phyloP scores from a whole-genome alignment of 1,140 invertebrate species.

The Ceratoteleas bidentatus region DNA sequence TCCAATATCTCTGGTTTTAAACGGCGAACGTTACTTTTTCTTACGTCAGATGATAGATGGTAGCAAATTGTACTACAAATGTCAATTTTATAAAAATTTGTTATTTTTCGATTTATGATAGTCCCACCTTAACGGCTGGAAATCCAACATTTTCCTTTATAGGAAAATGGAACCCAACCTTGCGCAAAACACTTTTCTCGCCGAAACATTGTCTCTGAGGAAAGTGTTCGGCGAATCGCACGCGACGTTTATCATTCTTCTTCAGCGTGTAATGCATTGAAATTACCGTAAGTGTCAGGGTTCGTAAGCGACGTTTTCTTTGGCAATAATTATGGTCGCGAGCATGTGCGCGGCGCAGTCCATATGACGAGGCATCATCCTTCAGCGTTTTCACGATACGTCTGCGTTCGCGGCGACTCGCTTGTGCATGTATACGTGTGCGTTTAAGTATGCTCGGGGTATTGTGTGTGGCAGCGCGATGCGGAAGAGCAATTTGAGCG shows the following conservation, averaged over 20 bases:
- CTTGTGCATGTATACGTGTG: background rate
- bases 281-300: slow-evolving; percentile 59
- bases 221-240: slow-evolving; percentile 33
- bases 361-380: slow-evolving; percentile 50
- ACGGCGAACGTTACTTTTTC: no score
- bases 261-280: slow-evolving; percentile 38
- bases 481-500: slow-evolving; percentile 58
- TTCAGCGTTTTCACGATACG: slow-evolving; percentile 38
- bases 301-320: slow-evolving; percentile 48
- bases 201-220: slow-evolving; percentile 18
- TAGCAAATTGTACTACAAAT: no score
- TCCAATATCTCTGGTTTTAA: no score
- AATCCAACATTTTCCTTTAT: no score
- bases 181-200: no score
- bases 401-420: background rate
- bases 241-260: slow-evolving; percentile 38
- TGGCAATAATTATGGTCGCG: slow-evolving; percentile 47
- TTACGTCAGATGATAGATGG: no score
- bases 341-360: slow-evolving; percentile 49
- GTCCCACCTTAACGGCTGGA: no score
- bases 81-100: no score
- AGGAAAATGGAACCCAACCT: no score
- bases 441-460: background rate
- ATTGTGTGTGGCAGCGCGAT: slow-evolving; percentile 28
- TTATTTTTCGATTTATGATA: no score